A percentile compares a stretch with the other conserved stretches of the same genome.
phyloP scores from a whole-genome alignment of 2,113 vertebrate species.

The Takifugu flavidus region DNA sequence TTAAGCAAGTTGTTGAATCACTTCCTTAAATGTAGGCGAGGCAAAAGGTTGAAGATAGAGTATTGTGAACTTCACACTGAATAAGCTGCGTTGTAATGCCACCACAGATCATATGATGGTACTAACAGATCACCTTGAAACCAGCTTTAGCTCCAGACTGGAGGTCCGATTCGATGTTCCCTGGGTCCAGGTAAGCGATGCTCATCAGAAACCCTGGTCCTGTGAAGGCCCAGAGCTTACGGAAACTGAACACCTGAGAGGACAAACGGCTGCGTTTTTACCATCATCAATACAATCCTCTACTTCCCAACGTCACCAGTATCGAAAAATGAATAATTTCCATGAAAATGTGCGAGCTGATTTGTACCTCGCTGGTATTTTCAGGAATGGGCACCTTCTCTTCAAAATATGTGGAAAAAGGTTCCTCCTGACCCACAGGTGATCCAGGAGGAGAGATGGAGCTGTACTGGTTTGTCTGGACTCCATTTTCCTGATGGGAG shows the following conservation, averaged over 20 bases:
- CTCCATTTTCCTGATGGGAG: constrained; percentile 55
- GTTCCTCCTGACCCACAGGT: constrained; percentile 47
- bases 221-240: constrained; percentile 98
- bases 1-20: too few species aligned
- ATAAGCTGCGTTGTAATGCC: not conserved
- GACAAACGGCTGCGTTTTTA: not conserved
- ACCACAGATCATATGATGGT: too few species aligned
- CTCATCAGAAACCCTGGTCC: constrained; percentile 98
- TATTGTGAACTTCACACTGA: too few species aligned
- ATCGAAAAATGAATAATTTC: not conserved
- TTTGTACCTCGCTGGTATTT: constrained; percentile 67
- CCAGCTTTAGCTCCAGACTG: constrained; percentile 92
- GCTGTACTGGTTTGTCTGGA: constrained; percentile 62
- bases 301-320: not conserved
- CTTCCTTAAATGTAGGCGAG: not conserved
- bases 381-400: constrained; percentile 86
- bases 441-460: constrained; percentile 59
- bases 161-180: constrained; percentile 97
- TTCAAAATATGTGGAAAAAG: constrained; percentile 87
- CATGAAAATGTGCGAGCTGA: not conserved
- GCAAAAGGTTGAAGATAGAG: not conserved
- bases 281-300: not conserved
- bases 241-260: constrained; percentile 84
- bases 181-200: constrained; percentile 97
- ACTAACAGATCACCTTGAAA: constrained; percentile 82